Conservation (phyloP, 2,888 invertebrate species). For the Drosophila phalerata region DNA sequence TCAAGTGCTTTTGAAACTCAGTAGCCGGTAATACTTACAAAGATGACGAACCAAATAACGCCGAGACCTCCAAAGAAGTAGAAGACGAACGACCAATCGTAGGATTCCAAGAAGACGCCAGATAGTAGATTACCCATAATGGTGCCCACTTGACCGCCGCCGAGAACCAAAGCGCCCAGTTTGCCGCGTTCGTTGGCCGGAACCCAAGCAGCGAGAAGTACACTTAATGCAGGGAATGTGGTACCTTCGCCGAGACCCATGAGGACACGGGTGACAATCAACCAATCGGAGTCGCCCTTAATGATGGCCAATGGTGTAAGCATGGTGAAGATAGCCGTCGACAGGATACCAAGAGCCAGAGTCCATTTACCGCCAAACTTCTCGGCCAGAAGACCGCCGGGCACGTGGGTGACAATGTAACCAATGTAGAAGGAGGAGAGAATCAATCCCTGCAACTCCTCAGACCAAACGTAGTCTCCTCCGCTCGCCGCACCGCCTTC, state of each 20-base stretch:
- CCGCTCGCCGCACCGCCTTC: slow-evolving; percentile 26
- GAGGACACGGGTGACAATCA: slow-evolving; percentile 91
- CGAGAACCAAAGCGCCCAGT: slow-evolving; percentile 92
- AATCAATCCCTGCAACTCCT: slow-evolving; percentile 91
- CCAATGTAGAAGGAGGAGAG: slow-evolving; percentile 94
- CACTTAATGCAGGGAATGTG: slow-evolving; percentile 93
- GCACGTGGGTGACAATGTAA: slow-evolving; percentile 93
- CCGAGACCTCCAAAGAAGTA: slow-evolving; percentile 93
- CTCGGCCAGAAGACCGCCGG: slow-evolving; percentile 93
- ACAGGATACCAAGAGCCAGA: slow-evolving; percentile 92
- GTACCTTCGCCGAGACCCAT: slow-evolving; percentile 95
- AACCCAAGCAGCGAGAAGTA: slow-evolving; percentile 93
- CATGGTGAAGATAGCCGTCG: slow-evolving; percentile 93
- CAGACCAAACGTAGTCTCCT: slow-evolving; percentile 88
- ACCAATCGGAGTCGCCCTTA: slow-evolving; percentile 88
- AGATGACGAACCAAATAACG: slow-evolving; percentile 90
- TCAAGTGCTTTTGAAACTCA: background rate
- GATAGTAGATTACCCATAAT: slow-evolving; percentile 89
- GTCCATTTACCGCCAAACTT: slow-evolving; percentile 94
- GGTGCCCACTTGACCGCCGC: slow-evolving; percentile 90
- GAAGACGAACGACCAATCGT: slow-evolving; percentile 92
- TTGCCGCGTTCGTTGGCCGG: slow-evolving; percentile 91
- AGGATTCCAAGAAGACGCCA: slow-evolving; percentile 89
- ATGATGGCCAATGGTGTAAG: slow-evolving; percentile 91
- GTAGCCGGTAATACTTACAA: slow-evolving; percentile 86